These are phyloP conservation scores for Campoplex nolae DNA, from an alignment of 2,888 invertebrate species.

Conservation along the genomic window DNA sequence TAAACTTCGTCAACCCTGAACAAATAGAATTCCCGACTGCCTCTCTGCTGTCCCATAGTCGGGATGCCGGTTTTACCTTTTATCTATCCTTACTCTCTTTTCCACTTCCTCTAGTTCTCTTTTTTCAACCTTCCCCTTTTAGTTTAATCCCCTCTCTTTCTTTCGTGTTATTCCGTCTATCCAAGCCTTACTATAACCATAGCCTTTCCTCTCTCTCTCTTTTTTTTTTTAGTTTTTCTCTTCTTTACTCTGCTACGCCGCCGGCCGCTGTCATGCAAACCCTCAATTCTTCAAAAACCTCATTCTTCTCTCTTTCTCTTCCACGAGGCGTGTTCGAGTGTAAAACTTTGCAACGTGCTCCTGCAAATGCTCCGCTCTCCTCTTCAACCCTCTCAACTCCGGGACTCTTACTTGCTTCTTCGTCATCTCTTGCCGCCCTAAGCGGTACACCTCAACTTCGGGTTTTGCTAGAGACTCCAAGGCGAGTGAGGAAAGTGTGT, in stretches of 20 bases:
- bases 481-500: background rate
- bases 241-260: constrained; percentile 46
- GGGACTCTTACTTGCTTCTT: constrained; percentile 50
- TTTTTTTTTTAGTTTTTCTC: background rate
- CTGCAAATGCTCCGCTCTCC: constrained; percentile 22
- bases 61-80: constrained; percentile 33
- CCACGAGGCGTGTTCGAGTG: constrained; percentile 63
- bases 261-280: constrained; percentile 56
- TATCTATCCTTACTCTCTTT: constrained; percentile 18
- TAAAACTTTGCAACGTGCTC: constrained; percentile 61
- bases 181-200: constrained; percentile 35
- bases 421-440: constrained; percentile 61
- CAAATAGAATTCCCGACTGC: constrained; percentile 66
- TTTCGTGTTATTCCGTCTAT: constrained; percentile 27
- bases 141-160: constrained; percentile 33
- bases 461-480: constrained; percentile 41
- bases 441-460: constrained; percentile 66
- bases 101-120: background rate
- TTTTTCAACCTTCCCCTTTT: background rate
- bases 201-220: background rate
- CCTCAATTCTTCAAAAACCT: constrained; percentile 55
- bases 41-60: constrained; percentile 46
- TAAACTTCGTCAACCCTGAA: constrained; percentile 68
- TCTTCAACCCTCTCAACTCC: constrained; percentile 24
- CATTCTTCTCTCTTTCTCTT: constrained; percentile 43